Evolutionary conservation across 2,888 invertebrate genomes (phyloP), one percentile per base, ranked within the genome.

Genomic region (Malachius bipustulatus): DNA sequence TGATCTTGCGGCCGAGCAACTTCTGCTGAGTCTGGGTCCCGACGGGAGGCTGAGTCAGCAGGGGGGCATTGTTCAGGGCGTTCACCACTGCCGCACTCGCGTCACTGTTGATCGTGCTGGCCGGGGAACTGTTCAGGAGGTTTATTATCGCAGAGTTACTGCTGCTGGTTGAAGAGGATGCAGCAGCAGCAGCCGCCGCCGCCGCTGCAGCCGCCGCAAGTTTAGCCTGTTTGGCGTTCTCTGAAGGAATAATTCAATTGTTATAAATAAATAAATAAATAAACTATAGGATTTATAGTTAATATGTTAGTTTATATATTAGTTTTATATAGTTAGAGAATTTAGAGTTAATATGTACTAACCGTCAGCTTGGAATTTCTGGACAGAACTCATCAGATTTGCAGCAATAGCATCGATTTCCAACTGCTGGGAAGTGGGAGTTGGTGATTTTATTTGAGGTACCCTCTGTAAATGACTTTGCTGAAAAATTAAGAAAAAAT

Each of bases 321-420:
- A n/a, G n/a, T n/a, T n/a, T n/a, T n/a, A n/a, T n/a, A n/a, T n/a
- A n/a, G n/a, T n/a, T n/a, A n/a, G n/a, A n/a, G n/a, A n/a, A n/a
- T n/a, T n/a, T n/a, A n/a, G n/a, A n/a, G n/a, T n/a, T n/a, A n/a
- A n/a, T n/a, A n/a, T n/a, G n/a, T 19, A 45, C 42, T 47, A 49
- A 69, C 69, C 68, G 64, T 65, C 68, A 46, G 75, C 74, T 55
- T 81, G 81, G 58, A 81, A 82, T 56, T 83, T 82, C 58, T 83
- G 82, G 27, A 81, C 81, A 4, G 81, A 81, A 56, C 83, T 82
- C 80, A 82, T 82, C 26, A 84, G 72, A 26, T 81, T 82, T 42
- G 77, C 82, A 41, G 81, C 80, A 47, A 85, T 71, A 32, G 83
- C 83, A 56, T 74, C 82, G 48, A 83, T 82, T 37, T 80, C 79